A percentile compares a stretch with the other conserved stretches of the same genome.
phyloP scores from a whole-genome alignment of 2,888 invertebrate species.

The Cistogaster globosa region DNA sequence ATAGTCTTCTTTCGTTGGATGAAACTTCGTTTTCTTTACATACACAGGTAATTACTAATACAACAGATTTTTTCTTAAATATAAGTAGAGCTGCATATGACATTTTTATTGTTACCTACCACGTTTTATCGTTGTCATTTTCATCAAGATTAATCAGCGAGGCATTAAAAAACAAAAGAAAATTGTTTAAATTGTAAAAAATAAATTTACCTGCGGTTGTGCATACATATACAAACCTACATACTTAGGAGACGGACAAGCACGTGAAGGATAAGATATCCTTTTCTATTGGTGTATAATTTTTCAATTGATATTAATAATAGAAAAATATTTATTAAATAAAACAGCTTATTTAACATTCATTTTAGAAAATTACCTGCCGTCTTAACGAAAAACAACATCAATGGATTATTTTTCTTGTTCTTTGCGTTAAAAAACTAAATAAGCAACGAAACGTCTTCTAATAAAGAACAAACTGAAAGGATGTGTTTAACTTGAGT shows the following conservation, averaged over 20 bases:
- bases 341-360: conserved; percentile 39
- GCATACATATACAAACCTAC: too few relatives aligned
- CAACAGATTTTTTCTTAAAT: background rate
- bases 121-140: background rate
- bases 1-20: too few relatives aligned
- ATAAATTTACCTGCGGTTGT: background rate
- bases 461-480: conserved; percentile 6
- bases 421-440: too few relatives aligned
- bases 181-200: background rate
- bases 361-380: conserved; percentile 19
- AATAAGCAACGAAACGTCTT: background rate
- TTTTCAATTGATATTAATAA: conserved; percentile 10
- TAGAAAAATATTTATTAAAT: conserved; percentile 13
- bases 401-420: too few relatives aligned
- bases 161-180: background rate
- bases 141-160: background rate
- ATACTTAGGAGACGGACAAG: too few relatives aligned
- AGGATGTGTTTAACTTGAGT: conserved; percentile 4
- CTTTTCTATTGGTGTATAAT: background rate
- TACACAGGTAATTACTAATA: too few relatives aligned
- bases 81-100: too few relatives aligned
- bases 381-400: background rate
- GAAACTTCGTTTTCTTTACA: too few relatives aligned
- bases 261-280: background rate
- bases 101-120: background rate